phyloP scores from a whole-genome alignment of 2,113 vertebrate species.

The Ellobius talpinus region DNA sequence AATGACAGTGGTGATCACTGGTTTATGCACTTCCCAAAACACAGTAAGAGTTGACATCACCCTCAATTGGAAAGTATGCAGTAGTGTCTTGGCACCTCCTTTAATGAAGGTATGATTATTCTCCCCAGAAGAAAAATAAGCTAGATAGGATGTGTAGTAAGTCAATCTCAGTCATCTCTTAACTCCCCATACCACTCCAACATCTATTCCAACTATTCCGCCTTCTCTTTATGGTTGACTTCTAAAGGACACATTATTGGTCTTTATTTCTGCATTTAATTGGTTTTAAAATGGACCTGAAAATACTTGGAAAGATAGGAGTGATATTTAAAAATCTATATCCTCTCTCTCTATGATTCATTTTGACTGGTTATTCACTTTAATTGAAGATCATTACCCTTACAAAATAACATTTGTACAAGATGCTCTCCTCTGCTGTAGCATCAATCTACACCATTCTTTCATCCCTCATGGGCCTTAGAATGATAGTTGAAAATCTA shows the following conservation, averaged over 20 bases:
- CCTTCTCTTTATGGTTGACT: not conserved
- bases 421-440: not conserved
- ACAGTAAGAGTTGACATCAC: no score
- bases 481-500: not conserved
- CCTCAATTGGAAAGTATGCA: not conserved
- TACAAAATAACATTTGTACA: not conserved
- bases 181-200: not conserved
- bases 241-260: not conserved
- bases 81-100: not conserved
- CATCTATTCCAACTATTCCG: not conserved
- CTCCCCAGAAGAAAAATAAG: not conserved
- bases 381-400: not conserved
- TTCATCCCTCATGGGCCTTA: not conserved
- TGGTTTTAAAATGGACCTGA: not conserved
- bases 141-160: not conserved
- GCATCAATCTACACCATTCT: not conserved
- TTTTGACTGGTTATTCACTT: not conserved
- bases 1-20: no score
- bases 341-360: not conserved
- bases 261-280: not conserved
- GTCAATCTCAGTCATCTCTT: not conserved
- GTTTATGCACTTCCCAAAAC: not conserved
- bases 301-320: not conserved
- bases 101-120: not conserved
- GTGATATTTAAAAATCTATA: not conserved